Evolutionary conservation across 2,888 invertebrate genomes (phyloP).

Genomic region (Tuberolachnus salignus): DNA sequence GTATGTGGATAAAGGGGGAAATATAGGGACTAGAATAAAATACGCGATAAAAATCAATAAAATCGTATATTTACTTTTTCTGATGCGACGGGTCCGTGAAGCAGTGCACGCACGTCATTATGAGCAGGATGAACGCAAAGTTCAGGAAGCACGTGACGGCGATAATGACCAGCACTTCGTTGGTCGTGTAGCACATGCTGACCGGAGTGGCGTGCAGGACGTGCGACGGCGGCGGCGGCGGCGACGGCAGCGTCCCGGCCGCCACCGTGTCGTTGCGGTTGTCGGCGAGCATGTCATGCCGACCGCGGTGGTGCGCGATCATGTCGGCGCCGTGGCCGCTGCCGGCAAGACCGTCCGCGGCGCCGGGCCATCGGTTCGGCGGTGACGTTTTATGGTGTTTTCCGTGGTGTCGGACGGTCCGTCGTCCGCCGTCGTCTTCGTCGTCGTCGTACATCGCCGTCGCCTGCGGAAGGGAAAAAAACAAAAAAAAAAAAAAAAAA

Average conservation of each 20-base stretch:
- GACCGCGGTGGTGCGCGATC: slow-evolving; percentile 7
- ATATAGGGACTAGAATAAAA: too few relatives aligned
- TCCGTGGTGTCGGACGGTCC: slow-evolving; percentile 36
- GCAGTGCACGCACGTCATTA: slow-evolving; percentile 61
- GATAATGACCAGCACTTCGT: slow-evolving; percentile 61
- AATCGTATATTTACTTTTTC: slow-evolving; percentile 33
- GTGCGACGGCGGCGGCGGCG: background rate
- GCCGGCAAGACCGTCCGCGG: background rate
- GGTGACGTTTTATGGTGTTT: slow-evolving; percentile 39
- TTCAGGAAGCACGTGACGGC: slow-evolving; percentile 61
- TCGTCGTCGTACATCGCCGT: background rate
- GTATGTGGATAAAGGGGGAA: too few relatives aligned
- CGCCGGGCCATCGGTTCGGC: slow-evolving; percentile 11
- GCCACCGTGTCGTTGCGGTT: slow-evolving; percentile 11
- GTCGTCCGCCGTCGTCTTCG: background rate
- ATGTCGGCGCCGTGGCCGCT: too few relatives aligned
- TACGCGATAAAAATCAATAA: too few relatives aligned
- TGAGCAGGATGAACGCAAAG: slow-evolving; percentile 61
- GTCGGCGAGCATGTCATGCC: slow-evolving; percentile 2
- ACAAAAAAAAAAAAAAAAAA: too few relatives aligned
- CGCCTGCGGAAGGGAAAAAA: too few relatives aligned
- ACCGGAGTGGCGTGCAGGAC: slow-evolving; percentile 26
- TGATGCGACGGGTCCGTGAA: slow-evolving; percentile 57
- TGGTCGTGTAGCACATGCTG: slow-evolving; percentile 61
- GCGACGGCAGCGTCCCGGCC: background rate